Evolutionary conservation across 92 coral and sea anemone genomes (phyloP).

Genomic region (Porites divaricata): DNA sequence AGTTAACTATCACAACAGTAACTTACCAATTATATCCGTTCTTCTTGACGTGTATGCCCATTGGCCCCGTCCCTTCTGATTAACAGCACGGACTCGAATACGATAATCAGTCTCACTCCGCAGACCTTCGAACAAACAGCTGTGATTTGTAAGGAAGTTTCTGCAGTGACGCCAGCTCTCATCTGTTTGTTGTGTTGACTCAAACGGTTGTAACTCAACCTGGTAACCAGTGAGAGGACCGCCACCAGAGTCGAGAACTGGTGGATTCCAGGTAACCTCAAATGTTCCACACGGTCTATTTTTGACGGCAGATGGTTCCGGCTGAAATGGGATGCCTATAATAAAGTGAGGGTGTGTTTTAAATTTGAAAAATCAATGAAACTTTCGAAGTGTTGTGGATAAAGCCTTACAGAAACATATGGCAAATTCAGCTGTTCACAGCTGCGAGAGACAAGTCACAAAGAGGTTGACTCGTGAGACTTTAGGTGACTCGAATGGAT

Average conservation of each 20-base stretch:
- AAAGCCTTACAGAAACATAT: no score
- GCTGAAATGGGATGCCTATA: slow-evolving; percentile 14
- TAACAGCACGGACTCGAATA: slow-evolving; percentile 6
- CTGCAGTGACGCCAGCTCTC: background rate
- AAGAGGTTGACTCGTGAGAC: no score
- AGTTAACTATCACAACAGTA: no score
- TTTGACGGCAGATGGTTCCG: background rate
- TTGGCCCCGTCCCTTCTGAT: background rate
- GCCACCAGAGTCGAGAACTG: background rate
- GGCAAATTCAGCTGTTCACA: no score
- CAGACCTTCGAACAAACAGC: slow-evolving; percentile 5
- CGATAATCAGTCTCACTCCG: background rate
- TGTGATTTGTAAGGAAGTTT: background rate
- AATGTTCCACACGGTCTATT: background rate
- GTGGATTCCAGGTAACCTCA: background rate
- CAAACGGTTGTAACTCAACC: background rate
- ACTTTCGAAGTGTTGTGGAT: no score
- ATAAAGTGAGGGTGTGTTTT: no score
- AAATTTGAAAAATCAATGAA: no score
- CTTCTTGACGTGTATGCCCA: background rate
- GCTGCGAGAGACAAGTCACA: no score
- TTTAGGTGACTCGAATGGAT: no score
- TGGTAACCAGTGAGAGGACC: slow-evolving; percentile 13
- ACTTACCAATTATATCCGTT: background rate
- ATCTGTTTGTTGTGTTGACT: background rate